A percentile compares a stretch with the other conserved stretches of the same genome.
Conservation (phyloP, 2,888 invertebrate species). For the Athetis lepigone region DNA sequence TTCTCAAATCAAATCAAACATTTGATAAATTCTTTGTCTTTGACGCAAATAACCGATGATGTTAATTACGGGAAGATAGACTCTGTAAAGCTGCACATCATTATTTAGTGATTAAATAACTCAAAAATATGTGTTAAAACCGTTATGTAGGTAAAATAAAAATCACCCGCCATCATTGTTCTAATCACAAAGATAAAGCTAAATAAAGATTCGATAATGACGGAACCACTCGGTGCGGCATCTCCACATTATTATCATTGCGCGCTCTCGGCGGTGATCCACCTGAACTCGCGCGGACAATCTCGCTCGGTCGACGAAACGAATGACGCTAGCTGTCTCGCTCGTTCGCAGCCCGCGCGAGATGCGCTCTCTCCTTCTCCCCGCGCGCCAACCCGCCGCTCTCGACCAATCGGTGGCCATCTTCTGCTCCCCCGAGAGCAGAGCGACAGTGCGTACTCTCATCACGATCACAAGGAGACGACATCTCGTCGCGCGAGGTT, state of each 20-base stretch:
- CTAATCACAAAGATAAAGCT: slow-evolving; percentile 73
- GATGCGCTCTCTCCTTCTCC: slow-evolving; percentile 87
- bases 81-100: not conserved
- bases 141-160: slow-evolving; percentile 36
- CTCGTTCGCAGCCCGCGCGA: slow-evolving; percentile 79
- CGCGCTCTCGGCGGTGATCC: slow-evolving; percentile 80
- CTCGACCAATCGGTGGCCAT: slow-evolving; percentile 89
- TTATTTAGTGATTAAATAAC: not conserved
- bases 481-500: slow-evolving; percentile 89
- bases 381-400: slow-evolving; percentile 81
- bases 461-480: slow-evolving; percentile 88
- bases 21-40: slow-evolving; percentile 15
- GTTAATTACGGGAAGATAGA: slow-evolving; percentile 5
- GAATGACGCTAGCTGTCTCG: slow-evolving; percentile 83
- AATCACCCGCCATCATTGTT: slow-evolving; percentile 68
- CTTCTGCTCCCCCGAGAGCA: slow-evolving; percentile 90
- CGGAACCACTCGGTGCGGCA: slow-evolving; percentile 77
- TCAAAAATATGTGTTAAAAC: not conserved
- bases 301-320: slow-evolving; percentile 85
- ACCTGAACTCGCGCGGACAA: slow-evolving; percentile 86
- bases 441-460: slow-evolving; percentile 90
- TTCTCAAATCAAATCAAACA: slow-evolving; percentile 25
- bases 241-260: slow-evolving; percentile 87
- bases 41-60: slow-evolving; percentile 19
- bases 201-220: slow-evolving; percentile 73